These are phyloP conservation scores for Neodiprion fabricii DNA, from an alignment of 1,140 invertebrate genomes.

Conservation along the genomic window DNA sequence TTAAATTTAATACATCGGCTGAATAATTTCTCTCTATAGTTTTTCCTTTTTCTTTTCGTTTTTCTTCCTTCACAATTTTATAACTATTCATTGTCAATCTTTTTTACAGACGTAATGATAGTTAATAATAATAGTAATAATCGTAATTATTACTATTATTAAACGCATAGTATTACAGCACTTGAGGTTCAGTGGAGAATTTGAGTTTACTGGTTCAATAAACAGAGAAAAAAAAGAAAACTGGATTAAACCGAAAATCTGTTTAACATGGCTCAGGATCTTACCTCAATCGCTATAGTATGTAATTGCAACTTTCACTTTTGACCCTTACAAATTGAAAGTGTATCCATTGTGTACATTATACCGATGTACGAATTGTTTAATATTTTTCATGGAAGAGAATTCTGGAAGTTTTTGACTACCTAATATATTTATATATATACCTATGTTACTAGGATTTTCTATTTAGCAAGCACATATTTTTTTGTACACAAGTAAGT, in stretches of 20 bases:
- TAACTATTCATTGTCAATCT: conserved; percentile 29
- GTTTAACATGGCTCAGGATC: not conserved
- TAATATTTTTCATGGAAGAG: not conserved
- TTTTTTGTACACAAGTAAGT: no score
- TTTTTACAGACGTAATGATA: conserved; percentile 12
- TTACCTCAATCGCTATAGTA: not conserved
- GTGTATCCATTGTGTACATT: no score
- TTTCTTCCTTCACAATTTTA: conserved; percentile 20
- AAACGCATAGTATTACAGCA: not conserved
- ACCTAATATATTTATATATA: not conserved
- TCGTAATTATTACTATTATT: not conserved
- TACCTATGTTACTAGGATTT: no score
- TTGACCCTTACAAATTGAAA: no score
- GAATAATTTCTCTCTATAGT: conserved; percentile 1
- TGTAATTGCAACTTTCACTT: no score
- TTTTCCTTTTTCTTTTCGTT: not conserved
- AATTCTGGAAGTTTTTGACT: not conserved
- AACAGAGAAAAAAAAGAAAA: not conserved
- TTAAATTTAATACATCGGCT: not conserved
- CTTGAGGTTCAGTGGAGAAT: not conserved
- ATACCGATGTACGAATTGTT: not conserved
- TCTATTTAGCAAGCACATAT: no score
- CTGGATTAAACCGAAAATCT: not conserved
- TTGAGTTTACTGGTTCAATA: not conserved
- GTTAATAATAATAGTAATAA: no score